Evolutionary conservation across 2,797 vertebrate species (phyloP), one percentile per base, ranked within the genome.

Genomic region (Macrochelys suwanniensis): DNA sequence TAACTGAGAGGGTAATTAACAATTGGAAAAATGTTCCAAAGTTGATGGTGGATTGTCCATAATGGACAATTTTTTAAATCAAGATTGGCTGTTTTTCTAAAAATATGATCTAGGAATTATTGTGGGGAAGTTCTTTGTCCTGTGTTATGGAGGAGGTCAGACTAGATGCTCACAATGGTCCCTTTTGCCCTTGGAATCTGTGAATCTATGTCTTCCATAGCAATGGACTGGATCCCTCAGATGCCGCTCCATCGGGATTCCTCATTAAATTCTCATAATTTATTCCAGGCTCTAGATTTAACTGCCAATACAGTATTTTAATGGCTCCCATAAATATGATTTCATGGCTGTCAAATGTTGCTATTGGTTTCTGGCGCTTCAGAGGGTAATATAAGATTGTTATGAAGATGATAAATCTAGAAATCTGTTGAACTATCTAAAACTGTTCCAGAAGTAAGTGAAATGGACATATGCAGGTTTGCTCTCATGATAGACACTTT

Each of bases 281-380:
- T 91, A 53, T 71, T 87, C 91, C 85, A 92, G 68, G 37, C 88
- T 95, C 85, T 87, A 87, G 82, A 90, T 90, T 92, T 93, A 92
- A 93, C 82, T 84, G 68, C 57, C 57, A 86, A 59, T 53, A 37
- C 2, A 0, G 80, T 68, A 85, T 11, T 92, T 86, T 95, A 95
- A 94, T 87, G 89, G 93, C 25, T 77, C 87, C 76, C 95, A 94
- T 90, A 94, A 96, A 95, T 93, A 88, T 59, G 87, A 96, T 95
- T 93, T 93, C 91, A 90, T 0, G 2, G 89, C 91, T 91, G 84
- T 95, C 95, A 88, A 92, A 80, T 50, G 68, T 82, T 93, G 80
- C 89, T 90, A 33, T 89, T 56, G 89, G 82, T 87, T 86, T 93
- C 94, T 84, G 54, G 33, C 95, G 85, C 82, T 93, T 90, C 89